Conservation (phyloP, 2,797 vertebrate species). For the Pipistrellus kuhlii region DNA sequence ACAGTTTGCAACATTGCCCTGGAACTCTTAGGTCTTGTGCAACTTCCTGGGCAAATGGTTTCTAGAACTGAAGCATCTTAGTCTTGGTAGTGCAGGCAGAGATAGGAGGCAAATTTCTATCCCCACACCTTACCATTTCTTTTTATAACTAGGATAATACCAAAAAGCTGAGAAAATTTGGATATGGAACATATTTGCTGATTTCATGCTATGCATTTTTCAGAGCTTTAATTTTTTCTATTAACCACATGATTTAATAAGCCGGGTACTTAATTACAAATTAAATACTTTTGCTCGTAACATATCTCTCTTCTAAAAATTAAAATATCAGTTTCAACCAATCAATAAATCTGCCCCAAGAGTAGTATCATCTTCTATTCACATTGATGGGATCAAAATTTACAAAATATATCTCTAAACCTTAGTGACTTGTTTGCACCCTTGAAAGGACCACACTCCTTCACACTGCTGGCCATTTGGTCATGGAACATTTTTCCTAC, state of each 20-base stretch:
- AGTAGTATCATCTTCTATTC: conserved; percentile 16
- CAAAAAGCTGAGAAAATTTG: neutral
- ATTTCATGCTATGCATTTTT: neutral
- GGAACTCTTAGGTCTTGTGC: neutral
- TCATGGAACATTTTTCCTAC: neutral
- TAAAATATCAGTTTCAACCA: conserved; percentile 34
- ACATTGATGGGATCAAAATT: neutral
- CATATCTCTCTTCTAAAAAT: conserved; percentile 2
- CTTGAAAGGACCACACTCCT: neutral
- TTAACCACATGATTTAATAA: neutral
- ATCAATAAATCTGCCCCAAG: neutral
- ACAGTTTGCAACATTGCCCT: neutral
- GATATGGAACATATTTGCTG: neutral
- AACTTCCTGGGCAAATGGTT: neutral
- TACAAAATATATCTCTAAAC: neutral
- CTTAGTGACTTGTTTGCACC: neutral
- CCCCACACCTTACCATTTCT: neutral
- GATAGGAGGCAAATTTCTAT: neutral
- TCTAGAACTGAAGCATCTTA: neutral
- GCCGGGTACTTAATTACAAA: neutral
- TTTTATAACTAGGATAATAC: neutral
- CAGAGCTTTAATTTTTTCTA: conserved; percentile 25
- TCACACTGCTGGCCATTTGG: neutral
- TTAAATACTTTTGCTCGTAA: conserved; percentile 18
- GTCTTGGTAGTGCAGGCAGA: neutral